Conservation (phyloP, 2,113 vertebrate genomes). For the Manacus vitellinus region DNA sequence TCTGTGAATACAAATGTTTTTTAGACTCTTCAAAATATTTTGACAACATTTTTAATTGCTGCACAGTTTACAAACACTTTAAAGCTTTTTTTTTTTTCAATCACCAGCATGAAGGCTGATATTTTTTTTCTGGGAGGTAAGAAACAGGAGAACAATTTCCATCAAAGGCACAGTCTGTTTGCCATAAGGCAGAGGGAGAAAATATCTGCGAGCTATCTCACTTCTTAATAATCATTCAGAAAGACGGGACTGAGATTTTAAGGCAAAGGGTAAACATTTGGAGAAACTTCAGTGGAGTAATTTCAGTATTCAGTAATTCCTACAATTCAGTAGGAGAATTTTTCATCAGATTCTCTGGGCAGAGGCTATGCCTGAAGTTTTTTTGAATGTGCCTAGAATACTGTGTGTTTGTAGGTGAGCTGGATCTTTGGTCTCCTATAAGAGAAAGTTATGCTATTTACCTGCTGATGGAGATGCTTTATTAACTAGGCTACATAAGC, state of each 20-base stretch:
- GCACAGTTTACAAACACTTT: background rate
- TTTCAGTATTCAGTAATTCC: too few relatives aligned
- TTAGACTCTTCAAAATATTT: background rate
- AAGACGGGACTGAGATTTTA: background rate
- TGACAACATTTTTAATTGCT: background rate
- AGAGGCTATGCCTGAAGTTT: background rate
- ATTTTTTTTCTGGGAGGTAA: background rate
- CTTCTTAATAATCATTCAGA: background rate
- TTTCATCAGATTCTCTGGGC: background rate
- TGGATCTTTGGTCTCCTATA: background rate
- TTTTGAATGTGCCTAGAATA: background rate
- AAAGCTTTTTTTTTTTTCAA: background rate
- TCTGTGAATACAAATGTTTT: background rate
- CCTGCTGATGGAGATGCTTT: background rate
- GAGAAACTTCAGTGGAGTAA: background rate
- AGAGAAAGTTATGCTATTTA: background rate
- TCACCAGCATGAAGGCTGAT: background rate
- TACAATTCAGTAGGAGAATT: background rate
- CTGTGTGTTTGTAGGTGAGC: background rate
- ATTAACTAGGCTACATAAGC: background rate
- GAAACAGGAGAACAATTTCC: background rate
- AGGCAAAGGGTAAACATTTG: background rate
- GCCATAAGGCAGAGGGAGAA: background rate
- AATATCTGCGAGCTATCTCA: background rate
- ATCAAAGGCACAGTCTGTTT: background rate